Conservation (phyloP, 2,113 vertebrate genomes). For the Capreolus pygargus region DNA sequence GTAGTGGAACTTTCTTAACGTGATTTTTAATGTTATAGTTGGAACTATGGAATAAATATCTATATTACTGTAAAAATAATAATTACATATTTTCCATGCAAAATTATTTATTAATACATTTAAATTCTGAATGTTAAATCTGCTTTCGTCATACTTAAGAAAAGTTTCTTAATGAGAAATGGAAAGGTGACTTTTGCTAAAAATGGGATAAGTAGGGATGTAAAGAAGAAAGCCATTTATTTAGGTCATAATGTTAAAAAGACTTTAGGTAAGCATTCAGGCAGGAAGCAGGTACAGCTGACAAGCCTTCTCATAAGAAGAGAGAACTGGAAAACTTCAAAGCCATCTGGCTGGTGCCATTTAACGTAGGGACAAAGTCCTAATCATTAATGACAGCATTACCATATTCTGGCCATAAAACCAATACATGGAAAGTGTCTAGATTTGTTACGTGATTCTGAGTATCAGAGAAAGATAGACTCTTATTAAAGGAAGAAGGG, state of each 20-base stretch:
- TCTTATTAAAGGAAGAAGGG: background rate
- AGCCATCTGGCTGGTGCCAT: background rate
- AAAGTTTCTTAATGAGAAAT: background rate
- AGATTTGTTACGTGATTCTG: background rate
- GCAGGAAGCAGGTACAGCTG: background rate
- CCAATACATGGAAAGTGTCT: background rate
- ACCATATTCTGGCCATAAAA: background rate
- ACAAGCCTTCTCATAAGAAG: background rate
- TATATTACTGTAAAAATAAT: background rate
- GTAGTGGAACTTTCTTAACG: background rate
- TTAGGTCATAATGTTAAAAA: conserved; percentile 15
- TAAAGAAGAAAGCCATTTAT: background rate
- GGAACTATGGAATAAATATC: background rate
- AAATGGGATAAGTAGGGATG: background rate
- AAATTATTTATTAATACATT: background rate
- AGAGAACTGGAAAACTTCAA: background rate
- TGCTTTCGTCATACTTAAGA: background rate
- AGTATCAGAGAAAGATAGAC: background rate
- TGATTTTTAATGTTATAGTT: conserved; percentile 4
- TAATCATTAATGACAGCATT: background rate
- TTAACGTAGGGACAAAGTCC: background rate
- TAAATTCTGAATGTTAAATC: conserved; percentile 33
- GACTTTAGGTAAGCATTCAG: background rate
- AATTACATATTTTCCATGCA: background rate
- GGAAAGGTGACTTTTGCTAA: conserved; percentile 5